A percentile compares a stretch with the other conserved stretches of the same genome.
These are phyloP conservation scores for Xiphydria camelus DNA, from an alignment of 2,888 invertebrate genomes.

Conservation along the genomic window DNA sequence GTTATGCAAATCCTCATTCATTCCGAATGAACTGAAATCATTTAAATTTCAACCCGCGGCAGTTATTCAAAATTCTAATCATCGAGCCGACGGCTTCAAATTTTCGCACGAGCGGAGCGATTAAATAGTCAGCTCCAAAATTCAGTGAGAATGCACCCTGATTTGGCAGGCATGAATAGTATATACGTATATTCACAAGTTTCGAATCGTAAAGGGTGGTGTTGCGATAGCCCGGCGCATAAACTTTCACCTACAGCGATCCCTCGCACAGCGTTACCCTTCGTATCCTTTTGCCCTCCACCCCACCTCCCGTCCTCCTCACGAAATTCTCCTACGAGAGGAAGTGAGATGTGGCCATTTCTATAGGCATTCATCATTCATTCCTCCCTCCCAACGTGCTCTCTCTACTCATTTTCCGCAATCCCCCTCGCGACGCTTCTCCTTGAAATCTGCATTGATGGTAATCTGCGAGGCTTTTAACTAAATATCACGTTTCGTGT, in stretches of 20 bases:
- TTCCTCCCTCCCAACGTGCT: conserved; percentile 25
- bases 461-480: conserved; percentile 42
- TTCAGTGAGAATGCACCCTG: too few species aligned
- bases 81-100: too few species aligned
- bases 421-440: conserved; percentile 13
- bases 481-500: conserved; percentile 26
- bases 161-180: too few species aligned
- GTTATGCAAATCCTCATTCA: too few species aligned
- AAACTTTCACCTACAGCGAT: conserved; percentile 12
- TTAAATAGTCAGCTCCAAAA: too few species aligned
- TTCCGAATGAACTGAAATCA: too few species aligned
- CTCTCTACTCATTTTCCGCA: conserved; percentile 24
- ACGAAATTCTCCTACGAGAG: conserved; percentile 13
- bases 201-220: background rate
- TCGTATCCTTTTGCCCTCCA: conserved; percentile 1
- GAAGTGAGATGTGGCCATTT: conserved; percentile 41
- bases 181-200: too few species aligned
- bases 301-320: background rate
- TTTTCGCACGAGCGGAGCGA: too few species aligned
- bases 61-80: too few species aligned
- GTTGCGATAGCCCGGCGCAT: conserved; percentile 5
- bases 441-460: conserved; percentile 36
- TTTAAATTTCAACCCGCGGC: too few species aligned
- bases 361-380: conserved; percentile 51
- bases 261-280: background rate